Evolutionary conservation across 2,797 vertebrate species (phyloP).

Genomic region (Xiphophorus birchmanni): DNA sequence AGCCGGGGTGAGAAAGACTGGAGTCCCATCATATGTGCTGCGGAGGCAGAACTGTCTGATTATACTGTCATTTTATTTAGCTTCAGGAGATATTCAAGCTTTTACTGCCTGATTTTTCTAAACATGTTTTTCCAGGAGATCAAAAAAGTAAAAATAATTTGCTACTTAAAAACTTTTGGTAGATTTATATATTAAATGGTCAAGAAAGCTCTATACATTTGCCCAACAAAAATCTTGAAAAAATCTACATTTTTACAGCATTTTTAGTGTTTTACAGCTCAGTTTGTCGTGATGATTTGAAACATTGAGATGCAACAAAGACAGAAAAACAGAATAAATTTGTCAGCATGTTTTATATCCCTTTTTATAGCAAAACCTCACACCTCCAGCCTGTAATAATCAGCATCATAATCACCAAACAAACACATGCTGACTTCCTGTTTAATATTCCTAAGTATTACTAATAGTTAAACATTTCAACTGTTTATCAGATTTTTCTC

Average conservation of each 20-base stretch:
- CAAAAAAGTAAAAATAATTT: not conserved
- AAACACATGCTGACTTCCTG: no score
- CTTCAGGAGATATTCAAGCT: not conserved
- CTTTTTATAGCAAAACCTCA: no score
- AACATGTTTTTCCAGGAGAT: not conserved
- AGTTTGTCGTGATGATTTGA: not conserved
- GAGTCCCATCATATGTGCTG: not conserved
- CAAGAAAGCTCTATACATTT: not conserved
- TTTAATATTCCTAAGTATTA: no score
- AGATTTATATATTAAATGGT: not conserved
- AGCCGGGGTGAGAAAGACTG: not conserved
- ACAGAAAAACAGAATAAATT: not conserved
- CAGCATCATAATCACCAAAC: no score
- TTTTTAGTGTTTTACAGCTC: not conserved
- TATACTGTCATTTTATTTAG: not conserved
- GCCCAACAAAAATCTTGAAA: not conserved
- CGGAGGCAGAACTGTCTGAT: not conserved
- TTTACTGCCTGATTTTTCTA: not conserved
- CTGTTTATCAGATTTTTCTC: no score
- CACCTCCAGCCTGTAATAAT: not conserved
- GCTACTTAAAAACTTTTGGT: not conserved
- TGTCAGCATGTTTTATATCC: not conserved
- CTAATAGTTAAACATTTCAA: no score
- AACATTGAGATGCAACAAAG: not conserved
- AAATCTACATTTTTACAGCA: not conserved